Evolutionary conservation across 1,140 invertebrate genomes (phyloP).

Genomic region (Probaryconus sp.): DNA sequence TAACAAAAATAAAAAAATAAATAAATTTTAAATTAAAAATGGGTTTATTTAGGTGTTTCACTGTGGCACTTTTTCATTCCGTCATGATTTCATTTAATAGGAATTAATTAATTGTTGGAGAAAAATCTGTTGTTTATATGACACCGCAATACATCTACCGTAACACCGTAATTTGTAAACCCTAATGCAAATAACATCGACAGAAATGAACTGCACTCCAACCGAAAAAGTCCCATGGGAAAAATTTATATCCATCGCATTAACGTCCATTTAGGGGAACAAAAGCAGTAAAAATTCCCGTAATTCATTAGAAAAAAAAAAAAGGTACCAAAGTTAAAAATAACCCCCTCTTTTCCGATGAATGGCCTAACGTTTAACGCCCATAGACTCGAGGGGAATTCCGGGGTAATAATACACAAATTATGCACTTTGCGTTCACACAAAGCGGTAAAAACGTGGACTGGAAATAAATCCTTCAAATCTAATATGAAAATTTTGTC

Average conservation of each 20-base stretch:
- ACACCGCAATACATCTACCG: no score
- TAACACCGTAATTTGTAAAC: no score
- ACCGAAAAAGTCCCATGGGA: slow-evolving; percentile 34
- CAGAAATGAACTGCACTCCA: slow-evolving; percentile 11
- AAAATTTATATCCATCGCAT: slow-evolving; percentile 33
- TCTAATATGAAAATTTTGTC: slow-evolving; percentile 57
- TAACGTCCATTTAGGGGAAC: slow-evolving; percentile 27
- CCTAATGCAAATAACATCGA: slow-evolving; percentile 21
- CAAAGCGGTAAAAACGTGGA: slow-evolving; percentile 9
- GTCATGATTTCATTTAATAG: no score
- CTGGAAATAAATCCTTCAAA: slow-evolving; percentile 52
- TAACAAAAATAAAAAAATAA: no score
- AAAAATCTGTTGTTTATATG: no score
- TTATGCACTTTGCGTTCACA: slow-evolving; percentile 18
- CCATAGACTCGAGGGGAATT: slow-evolving; percentile 2
- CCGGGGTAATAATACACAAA: slow-evolving; percentile 26
- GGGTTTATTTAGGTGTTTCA: no score
- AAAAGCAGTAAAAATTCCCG: slow-evolving; percentile 29
- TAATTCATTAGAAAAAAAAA: slow-evolving; percentile 27
- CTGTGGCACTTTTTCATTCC: no score
- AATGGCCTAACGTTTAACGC: neutral
- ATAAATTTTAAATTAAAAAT: no score
- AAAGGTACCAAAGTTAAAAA: no score
- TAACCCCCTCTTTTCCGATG: neutral
- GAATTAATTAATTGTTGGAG: no score